Conservation (phyloP, 1,140 invertebrate genomes). For the Tribolium castaneum region DNA sequence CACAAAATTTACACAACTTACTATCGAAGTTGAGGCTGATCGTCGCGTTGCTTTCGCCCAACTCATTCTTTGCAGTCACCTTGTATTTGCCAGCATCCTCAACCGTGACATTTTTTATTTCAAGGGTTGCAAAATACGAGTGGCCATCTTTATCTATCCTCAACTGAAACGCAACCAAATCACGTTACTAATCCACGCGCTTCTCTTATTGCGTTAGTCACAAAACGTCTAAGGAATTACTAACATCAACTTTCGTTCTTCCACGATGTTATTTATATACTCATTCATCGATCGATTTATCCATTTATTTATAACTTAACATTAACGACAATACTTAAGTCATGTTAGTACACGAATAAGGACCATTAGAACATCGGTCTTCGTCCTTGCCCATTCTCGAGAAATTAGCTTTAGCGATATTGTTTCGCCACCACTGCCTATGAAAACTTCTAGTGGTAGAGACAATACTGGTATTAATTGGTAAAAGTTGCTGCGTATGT, state of each 20-base stretch:
- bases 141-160: slow-evolving; percentile 90
- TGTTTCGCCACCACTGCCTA: slow-evolving; percentile 44
- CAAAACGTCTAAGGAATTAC: background rate
- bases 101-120: slow-evolving; percentile 93
- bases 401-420: background rate
- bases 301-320: background rate
- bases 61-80: slow-evolving; percentile 95
- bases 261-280: background rate
- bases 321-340: background rate
- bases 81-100: slow-evolving; percentile 98
- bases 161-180: slow-evolving; percentile 71
- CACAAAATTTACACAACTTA: slow-evolving; percentile 73
- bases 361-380: background rate
- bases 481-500: background rate
- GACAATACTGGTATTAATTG: background rate
- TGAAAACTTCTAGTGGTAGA: slow-evolving; percentile 15
- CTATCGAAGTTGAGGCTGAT: slow-evolving; percentile 98
- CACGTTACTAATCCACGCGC: background rate
- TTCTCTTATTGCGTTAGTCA: background rate
- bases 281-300: background rate
- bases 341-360: background rate
- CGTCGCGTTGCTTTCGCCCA: slow-evolving; percentile 95
- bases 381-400: background rate
- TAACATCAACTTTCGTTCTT: background rate
- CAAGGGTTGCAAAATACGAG: slow-evolving; percentile 91